Percentiles rank a stretch among this genome's conserved stretches.
Conservation (phyloP, 2,797 vertebrate genomes). For the Rhynchonycteris naso region DNA sequence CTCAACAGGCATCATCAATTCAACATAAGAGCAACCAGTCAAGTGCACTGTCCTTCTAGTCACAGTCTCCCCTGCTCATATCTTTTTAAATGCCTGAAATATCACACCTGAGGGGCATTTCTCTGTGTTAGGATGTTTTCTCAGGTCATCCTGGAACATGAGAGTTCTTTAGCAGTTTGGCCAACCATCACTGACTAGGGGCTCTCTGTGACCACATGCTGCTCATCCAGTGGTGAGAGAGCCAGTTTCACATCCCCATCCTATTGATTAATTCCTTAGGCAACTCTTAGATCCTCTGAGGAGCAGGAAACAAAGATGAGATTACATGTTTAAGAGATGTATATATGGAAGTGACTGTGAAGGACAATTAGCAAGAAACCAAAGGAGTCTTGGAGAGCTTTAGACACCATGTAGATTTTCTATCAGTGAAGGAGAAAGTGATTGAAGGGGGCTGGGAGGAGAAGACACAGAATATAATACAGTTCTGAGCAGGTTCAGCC, state of each 20-base stretch:
- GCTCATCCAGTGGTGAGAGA: background rate
- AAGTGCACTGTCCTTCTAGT: background rate
- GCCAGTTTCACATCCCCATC: background rate
- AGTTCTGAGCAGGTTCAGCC: background rate
- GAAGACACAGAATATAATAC: background rate
- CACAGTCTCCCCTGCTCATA: rapidly evolving
- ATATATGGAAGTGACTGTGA: background rate
- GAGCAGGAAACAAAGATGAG: background rate
- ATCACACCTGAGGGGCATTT: background rate
- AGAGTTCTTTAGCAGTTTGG: background rate
- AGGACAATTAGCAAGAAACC: background rate
- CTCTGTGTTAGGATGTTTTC: background rate
- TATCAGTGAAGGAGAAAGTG: background rate
- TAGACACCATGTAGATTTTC: background rate
- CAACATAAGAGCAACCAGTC: background rate
- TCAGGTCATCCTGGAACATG: background rate
- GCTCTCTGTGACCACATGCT: background rate
- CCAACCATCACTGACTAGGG: background rate
- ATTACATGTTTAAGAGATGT: background rate
- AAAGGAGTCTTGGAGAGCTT: background rate
- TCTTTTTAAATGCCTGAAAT: background rate
- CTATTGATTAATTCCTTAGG: background rate
- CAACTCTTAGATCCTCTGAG: background rate
- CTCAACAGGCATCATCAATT: background rate
- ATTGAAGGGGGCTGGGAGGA: background rate